Evolutionary conservation across 2,888 invertebrate species (phyloP).

Genomic region (Chirona hameri): DNA sequence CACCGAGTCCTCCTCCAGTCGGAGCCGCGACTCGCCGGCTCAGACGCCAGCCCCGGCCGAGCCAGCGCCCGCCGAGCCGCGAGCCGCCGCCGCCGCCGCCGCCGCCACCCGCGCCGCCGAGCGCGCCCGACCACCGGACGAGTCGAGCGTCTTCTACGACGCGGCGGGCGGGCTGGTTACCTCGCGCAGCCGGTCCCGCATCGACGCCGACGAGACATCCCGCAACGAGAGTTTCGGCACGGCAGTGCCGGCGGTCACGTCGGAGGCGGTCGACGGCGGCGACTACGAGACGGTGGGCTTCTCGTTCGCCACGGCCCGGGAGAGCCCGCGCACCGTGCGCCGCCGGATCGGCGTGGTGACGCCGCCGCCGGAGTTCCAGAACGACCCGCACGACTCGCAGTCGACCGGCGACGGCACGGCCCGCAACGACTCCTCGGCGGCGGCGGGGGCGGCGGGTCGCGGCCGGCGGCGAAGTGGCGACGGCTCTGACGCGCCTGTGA

Average conservation of each 20-base stretch:
- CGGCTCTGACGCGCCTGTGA: background rate
- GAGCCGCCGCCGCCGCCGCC: background rate
- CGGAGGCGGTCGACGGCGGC: background rate
- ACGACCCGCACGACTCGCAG: constrained; percentile 22
- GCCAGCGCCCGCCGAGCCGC: background rate
- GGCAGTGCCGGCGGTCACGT: constrained; percentile 9
- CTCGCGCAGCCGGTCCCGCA: constrained; percentile 22
- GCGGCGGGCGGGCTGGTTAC: constrained; percentile 33
- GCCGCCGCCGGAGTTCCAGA: constrained; percentile 34
- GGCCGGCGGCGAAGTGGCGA: background rate
- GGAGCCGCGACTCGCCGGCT: constrained; percentile 4
- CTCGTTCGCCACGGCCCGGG: background rate
- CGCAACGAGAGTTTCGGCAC: constrained; percentile 29
- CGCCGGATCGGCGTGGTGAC: constrained; percentile 33
- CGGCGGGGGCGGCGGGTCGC: background rate
- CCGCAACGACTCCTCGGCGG: background rate
- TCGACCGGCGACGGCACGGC: constrained; percentile 13
- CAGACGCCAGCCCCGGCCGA: background rate
- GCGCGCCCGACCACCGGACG: background rate
- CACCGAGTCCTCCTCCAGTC: background rate
- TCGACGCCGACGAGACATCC: constrained; percentile 36
- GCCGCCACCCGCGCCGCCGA: background rate
- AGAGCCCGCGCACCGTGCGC: constrained; percentile 30
- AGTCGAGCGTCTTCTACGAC: constrained; percentile 35
- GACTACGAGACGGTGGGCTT: constrained; percentile 12